These are phyloP conservation scores for Piprites chloris DNA, from an alignment of 2,113 vertebrate species.

Conservation along the genomic window DNA sequence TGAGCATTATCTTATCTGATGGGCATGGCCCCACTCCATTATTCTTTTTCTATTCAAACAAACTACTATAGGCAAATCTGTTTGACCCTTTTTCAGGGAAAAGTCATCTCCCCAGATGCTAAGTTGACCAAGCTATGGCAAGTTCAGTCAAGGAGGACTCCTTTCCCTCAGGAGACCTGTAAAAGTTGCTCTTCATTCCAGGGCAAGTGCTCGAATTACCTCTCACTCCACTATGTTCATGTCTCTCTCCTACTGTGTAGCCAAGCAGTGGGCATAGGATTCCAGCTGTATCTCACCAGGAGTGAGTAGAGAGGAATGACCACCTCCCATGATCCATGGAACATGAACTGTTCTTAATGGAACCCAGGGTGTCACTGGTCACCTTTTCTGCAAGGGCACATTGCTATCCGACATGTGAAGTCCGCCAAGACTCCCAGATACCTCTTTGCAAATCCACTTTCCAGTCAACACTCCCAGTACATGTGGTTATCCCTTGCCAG, in stretches of 20 bases:
- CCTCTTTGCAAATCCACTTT: not conserved
- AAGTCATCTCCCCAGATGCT: not conserved
- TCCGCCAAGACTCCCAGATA: not conserved
- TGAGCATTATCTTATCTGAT: not conserved
- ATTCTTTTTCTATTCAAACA: not conserved
- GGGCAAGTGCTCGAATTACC: not conserved
- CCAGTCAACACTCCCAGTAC: not conserved
- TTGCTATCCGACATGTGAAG: not conserved
- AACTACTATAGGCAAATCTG: not conserved
- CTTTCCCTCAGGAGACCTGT: not conserved
- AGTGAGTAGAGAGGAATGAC: no score
- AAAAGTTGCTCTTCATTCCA: not conserved
- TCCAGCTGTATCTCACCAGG: no score
- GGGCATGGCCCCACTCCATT: rapidly evolving
- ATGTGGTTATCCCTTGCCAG: not conserved
- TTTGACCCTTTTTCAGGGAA: not conserved
- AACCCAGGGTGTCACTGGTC: no score
- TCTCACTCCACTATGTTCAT: no score
- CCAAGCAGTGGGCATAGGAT: no score
- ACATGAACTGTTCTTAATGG: no score
- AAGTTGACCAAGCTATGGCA: not conserved
- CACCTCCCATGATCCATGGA: no score
- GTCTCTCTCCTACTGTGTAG: no score
- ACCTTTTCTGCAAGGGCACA: not conserved
- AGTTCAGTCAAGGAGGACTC: not conserved